Base-by-base conservation (phyloP, 2,888 invertebrate species). In the Neocrepidodera transversa region DNA sequence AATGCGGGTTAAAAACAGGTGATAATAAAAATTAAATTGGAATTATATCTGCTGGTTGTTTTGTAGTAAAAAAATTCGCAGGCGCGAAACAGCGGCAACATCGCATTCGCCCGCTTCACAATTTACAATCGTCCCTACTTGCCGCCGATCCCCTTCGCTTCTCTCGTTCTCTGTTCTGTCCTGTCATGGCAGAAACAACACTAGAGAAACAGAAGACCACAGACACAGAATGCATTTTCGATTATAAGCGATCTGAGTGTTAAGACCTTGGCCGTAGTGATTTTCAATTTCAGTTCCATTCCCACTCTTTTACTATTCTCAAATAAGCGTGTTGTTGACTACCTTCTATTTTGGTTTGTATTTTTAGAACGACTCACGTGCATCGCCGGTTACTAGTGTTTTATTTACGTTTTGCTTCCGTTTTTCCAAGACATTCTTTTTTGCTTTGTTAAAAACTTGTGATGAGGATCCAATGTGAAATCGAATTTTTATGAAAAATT, bases 341-440 rank as follows among this genome's bases (percentile, higher is more conserved):
- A 54, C 36, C 54, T 53, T 45, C 52, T 60, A 56, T 60, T 60
- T 60, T 60, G 60, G 48, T 60, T 60, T 51, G 58, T 70, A 70
- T 68, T 66, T 68, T 66, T 68, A 69, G 70, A 68, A 54, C 62
- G 54, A 54, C 58, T 62, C 56, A 62, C 69, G 68, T 58, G 58
- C 35, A 32, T 30, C 17, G 49, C 69, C 66, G 67, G 63, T 65
- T 50, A 47, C 17, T 50, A 54, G 61, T 65, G 69, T 56, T 73
- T 70, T 73, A 72, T 71, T 71, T 72, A 70, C 68, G 67, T 63
- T 64, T 63, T 58, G 59, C 66, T 71, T 72, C 69, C 68, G 70
- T 67, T 68, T 66, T 66, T 63, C 63, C 58, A 60, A 50, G 38
- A 58, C 56, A 38, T 48, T 26, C 17, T 51, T 38, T 49, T 49